These are phyloP conservation scores for Trochalopteron elliotii DNA, from an alignment of 2,113 vertebrate genomes.

Conservation along the genomic window DNA sequence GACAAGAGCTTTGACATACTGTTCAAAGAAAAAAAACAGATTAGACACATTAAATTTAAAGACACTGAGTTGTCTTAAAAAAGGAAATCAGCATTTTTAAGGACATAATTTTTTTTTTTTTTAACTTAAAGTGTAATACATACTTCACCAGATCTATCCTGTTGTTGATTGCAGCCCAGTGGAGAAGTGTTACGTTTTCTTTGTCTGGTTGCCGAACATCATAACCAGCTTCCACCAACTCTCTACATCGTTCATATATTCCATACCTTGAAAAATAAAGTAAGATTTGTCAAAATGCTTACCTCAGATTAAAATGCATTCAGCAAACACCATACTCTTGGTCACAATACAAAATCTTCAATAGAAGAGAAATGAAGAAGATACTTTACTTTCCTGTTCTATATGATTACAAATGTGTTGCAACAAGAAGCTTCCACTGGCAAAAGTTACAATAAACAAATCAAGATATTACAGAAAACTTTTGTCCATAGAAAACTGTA, in stretches of 20 bases:
- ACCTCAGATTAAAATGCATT: background rate
- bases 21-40: background rate
- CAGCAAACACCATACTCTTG: background rate
- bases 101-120: background rate
- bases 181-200: constrained; percentile 97
- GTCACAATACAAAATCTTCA: background rate
- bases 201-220: constrained; percentile 98
- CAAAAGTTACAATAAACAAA: background rate
- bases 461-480: background rate
- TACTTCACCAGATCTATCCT: constrained; percentile 98
- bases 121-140: constrained; percentile 38
- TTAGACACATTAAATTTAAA: background rate
- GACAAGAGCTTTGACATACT: background rate
- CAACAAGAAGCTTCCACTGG: background rate
- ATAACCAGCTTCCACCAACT: constrained; percentile 97
- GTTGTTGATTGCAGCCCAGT: constrained; percentile 99
- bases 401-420: background rate
- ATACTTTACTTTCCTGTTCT: background rate
- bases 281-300: background rate
- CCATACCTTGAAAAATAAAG: constrained; percentile 83
- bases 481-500: background rate
- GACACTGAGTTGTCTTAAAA: background rate
- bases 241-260: constrained; percentile 95
- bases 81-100: background rate
- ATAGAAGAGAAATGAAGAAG: background rate